These are phyloP conservation scores for Danaus melanippus DNA, from an alignment of 1,140 invertebrate species.

Conservation along the genomic window DNA sequence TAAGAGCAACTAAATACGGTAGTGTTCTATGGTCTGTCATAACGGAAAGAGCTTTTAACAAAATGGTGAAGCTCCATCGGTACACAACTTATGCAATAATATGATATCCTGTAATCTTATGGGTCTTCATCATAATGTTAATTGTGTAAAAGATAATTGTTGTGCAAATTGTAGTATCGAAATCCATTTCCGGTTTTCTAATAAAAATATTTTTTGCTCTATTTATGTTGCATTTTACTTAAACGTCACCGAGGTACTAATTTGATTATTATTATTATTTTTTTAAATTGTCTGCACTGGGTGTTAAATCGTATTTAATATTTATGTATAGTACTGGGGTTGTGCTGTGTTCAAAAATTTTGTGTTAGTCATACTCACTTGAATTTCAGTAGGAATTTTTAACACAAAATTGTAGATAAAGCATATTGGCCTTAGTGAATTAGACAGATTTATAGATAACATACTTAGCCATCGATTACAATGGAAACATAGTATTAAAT, in stretches of 20 bases:
- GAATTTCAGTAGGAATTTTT: slow-evolving; percentile 21
- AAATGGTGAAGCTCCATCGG: too few relatives aligned
- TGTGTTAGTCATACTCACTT: slow-evolving; percentile 43
- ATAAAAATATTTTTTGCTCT: too few relatives aligned
- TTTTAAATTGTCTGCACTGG: slow-evolving; percentile 24
- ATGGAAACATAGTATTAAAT: slow-evolving; percentile 44
- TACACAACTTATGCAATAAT: too few relatives aligned
- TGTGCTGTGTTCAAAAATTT: slow-evolving; percentile 56
- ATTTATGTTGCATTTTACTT: slow-evolving; percentile 14
- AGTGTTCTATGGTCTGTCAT: too few relatives aligned
- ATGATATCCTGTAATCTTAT: too few relatives aligned
- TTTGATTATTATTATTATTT: neutral
- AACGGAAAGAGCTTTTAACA: too few relatives aligned
- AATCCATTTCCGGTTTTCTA: too few relatives aligned
- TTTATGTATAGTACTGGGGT: slow-evolving; percentile 42
- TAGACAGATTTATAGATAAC: slow-evolving; percentile 57
- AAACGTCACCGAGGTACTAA: slow-evolving; percentile 24
- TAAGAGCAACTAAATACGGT: too few relatives aligned
- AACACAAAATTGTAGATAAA: slow-evolving; percentile 70
- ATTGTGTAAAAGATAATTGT: too few relatives aligned
- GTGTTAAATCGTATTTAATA: slow-evolving; percentile 41
- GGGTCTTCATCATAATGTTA: too few relatives aligned
- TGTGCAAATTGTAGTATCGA: too few relatives aligned
- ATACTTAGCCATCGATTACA: slow-evolving; percentile 43
- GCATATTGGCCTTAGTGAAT: slow-evolving; percentile 61